Percentiles rank a stretch among this genome's conserved stretches.
Evolutionary conservation across 2,888 invertebrate genomes (phyloP).

Genomic region (Hoplodrina ambigua): DNA sequence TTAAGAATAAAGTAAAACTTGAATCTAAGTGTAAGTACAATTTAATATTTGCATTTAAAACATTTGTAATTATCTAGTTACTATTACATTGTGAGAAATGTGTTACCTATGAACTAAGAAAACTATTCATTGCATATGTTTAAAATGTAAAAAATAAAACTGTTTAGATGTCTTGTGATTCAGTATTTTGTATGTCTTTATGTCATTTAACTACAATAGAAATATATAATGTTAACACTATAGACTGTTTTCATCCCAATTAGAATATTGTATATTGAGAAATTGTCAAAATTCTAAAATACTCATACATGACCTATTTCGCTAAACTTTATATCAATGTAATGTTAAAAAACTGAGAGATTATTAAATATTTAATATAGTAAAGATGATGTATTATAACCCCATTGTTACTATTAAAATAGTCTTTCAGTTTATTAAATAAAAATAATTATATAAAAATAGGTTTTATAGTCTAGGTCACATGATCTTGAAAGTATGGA

Average conservation of each 20-base stretch:
- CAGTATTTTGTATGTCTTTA: conserved; percentile 8
- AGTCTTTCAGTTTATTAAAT: neutral
- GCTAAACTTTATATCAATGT: neutral
- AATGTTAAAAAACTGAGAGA: too few species aligned
- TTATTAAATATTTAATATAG: too few species aligned
- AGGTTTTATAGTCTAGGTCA: conserved; percentile 47
- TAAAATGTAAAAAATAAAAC: conserved; percentile 4
- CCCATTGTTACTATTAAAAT: neutral
- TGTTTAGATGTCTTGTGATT: conserved; percentile 2
- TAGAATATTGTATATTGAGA: conserved; percentile 7
- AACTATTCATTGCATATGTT: conserved; percentile 8
- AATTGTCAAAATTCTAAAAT: conserved; percentile 8
- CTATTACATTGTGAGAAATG: conserved; percentile 20
- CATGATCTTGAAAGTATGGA: conserved; percentile 51
- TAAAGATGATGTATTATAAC: neutral
- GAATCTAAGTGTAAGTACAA: conserved; percentile 85
- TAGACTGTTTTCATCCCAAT: neutral
- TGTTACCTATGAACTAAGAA: neutral
- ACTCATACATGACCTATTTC: neutral
- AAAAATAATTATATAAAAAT: conserved; percentile 7
- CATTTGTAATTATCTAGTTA: conserved; percentile 17
- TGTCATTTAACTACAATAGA: conserved; percentile 3
- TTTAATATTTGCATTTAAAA: conserved; percentile 54
- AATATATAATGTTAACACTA: neutral
- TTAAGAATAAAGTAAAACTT: conserved; percentile 77